Conservation (phyloP, 2,113 vertebrate species). For the Tilapia sparmanii region DNA sequence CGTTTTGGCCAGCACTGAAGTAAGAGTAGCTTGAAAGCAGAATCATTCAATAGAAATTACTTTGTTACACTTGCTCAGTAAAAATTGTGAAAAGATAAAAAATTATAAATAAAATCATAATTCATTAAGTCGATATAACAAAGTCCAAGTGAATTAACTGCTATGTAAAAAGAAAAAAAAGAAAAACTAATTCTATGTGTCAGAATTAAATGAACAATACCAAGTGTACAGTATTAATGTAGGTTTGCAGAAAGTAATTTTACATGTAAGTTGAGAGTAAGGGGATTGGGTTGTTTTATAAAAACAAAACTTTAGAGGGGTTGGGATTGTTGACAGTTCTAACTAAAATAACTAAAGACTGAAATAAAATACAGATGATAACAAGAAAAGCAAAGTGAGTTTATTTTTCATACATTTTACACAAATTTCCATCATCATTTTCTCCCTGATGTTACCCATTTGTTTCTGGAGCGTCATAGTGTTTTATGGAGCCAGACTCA, state of each 20-base stretch:
- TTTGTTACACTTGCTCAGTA: not conserved
- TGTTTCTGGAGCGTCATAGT: fast-evolving
- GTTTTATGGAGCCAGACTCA: fast-evolving
- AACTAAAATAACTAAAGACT: not conserved
- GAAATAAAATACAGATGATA: not conserved
- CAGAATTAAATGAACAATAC: not conserved
- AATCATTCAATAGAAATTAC: not conserved
- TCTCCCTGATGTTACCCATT: not conserved
- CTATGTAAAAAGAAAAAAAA: not conserved
- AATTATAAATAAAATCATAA: not conserved
- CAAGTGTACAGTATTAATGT: not conserved
- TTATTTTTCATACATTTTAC: not conserved
- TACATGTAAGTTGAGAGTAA: not conserved
- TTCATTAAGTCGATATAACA: not conserved
- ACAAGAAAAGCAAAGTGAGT: too few relatives aligned
- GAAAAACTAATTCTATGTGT: fast-evolving
- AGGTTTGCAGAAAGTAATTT: not conserved
- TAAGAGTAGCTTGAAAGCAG: not conserved
- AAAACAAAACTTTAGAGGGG: not conserved
- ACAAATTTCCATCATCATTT: not conserved
- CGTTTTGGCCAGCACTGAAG: not conserved
- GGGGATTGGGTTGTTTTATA: not conserved
- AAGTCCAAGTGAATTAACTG: not conserved
- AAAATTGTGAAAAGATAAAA: not conserved
- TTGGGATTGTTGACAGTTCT: not conserved